These are phyloP conservation scores for Cataglyphis altisquamis DNA, from an alignment of 2,888 invertebrate genomes.

Conservation along the genomic window DNA sequence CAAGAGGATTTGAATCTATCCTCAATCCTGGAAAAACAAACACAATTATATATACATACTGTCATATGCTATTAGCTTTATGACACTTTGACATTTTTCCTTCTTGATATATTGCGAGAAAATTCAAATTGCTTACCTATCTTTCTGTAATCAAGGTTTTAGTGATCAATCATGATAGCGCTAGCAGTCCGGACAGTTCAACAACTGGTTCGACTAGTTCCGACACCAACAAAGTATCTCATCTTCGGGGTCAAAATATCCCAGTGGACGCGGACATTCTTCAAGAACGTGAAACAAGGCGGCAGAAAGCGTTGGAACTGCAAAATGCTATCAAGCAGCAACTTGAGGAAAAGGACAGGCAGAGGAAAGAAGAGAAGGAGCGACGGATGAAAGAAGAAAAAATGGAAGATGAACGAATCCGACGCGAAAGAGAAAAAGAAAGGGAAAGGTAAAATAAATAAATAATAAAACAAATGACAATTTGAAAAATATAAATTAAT, in stretches of 20 bases:
- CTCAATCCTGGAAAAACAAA: background rate
- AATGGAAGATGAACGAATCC: slow-evolving; percentile 93
- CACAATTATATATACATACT: background rate
- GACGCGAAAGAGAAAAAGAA: slow-evolving; percentile 89
- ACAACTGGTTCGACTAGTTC: slow-evolving; percentile 81
- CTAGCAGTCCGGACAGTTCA: slow-evolving; percentile 83
- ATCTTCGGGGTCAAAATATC: slow-evolving; percentile 94
- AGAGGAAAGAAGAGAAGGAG: slow-evolving; percentile 92
- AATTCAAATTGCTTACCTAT: background rate
- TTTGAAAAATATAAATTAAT: background rate
- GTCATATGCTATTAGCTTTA: background rate
- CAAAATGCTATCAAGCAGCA: slow-evolving; percentile 95
- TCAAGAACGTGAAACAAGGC: slow-evolving; percentile 93
- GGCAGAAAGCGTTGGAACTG: slow-evolving; percentile 94
- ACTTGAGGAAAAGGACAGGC: slow-evolving; percentile 93
- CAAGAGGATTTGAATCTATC: background rate
- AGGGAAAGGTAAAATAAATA: slow-evolving; percentile 76
- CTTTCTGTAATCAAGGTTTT: slow-evolving; percentile 85
- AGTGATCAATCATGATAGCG: slow-evolving; percentile 87
- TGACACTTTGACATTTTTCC: background rate
- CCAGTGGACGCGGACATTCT: slow-evolving; percentile 93
- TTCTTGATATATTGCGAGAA: background rate
- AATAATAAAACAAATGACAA: background rate
- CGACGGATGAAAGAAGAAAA: slow-evolving; percentile 92
- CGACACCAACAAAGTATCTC: slow-evolving; percentile 87